A percentile compares a stretch with the other conserved stretches of the same genome.
These are phyloP conservation scores for Coptodon bakossiorum DNA, from an alignment of 2,113 vertebrate genomes.

Conservation along the genomic window DNA sequence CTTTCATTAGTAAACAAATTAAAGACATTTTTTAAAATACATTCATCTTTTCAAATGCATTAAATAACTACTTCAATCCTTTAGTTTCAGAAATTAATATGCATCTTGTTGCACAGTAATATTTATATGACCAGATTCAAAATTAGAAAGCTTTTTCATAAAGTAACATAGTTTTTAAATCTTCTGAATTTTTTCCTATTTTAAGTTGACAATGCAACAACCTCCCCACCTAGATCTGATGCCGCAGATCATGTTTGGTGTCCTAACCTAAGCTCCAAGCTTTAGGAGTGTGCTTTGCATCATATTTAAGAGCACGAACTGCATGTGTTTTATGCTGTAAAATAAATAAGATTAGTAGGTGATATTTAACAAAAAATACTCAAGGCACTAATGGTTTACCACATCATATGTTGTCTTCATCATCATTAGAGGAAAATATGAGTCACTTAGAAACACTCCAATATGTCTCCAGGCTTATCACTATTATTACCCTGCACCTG, in stretches of 20 bases:
- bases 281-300: background rate
- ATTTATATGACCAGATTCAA: background rate
- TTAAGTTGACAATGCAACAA: background rate
- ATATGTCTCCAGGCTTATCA: background rate
- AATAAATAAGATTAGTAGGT: background rate
- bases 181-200: background rate
- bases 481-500: constrained; percentile 22
- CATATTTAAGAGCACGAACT: background rate
- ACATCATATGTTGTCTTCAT: constrained; percentile 1
- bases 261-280: background rate
- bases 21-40: accelerated
- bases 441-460: background rate
- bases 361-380: background rate
- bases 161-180: background rate
- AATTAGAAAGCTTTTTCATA: background rate
- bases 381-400: background rate
- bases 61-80: background rate
- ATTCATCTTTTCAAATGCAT: background rate
- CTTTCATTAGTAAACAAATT: background rate
- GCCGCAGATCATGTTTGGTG: background rate
- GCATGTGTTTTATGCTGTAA: background rate
- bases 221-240: background rate
- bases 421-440: constrained; percentile 22
- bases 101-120: background rate
- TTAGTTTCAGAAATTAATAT: background rate